Percentiles rank a stretch among this genome's conserved stretches.
These are phyloP conservation scores for Pelobates cultripes DNA, from an alignment of 2,797 vertebrate genomes.

Conservation along the genomic window DNA sequence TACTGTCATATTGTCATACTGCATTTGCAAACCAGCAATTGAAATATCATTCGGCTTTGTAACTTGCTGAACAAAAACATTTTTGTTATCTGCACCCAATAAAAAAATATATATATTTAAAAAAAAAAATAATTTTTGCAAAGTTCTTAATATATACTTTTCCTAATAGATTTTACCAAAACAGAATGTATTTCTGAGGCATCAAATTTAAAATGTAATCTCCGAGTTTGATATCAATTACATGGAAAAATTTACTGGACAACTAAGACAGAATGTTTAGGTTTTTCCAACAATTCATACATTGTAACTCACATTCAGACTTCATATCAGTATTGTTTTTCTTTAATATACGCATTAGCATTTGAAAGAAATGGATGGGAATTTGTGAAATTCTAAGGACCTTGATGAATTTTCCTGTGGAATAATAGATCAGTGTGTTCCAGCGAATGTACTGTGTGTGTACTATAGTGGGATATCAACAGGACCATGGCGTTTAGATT, in stretches of 20 bases:
- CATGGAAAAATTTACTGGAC: not conserved
- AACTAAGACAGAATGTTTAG: not conserved
- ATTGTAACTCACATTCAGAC: conserved; percentile 18
- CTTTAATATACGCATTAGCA: conserved; percentile 45
- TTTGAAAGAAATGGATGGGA: conserved; percentile 25
- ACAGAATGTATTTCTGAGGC: not conserved
- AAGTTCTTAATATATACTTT: no score
- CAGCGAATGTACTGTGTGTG: conserved; percentile 25
- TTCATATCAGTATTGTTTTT: conserved; percentile 32
- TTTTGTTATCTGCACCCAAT: no score
- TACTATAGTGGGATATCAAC: conserved; percentile 30
- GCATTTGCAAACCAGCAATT: no score
- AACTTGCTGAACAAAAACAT: no score
- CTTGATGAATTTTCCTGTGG: conserved; percentile 21
- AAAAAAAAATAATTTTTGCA: no score
- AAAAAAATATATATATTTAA: no score
- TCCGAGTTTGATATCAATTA: not conserved
- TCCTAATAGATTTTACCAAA: not conserved
- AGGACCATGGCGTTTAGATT: conserved; percentile 29
- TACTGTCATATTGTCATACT: no score
- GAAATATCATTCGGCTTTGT: no score
- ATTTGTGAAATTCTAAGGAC: conserved; percentile 15
- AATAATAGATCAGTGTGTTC: conserved; percentile 41
- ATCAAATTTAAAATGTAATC: not conserved
- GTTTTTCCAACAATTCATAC: conserved; percentile 22